Percentiles rank a stretch among this genome's conserved stretches.
These are phyloP conservation scores for Crenichthys baileyi DNA, from an alignment of 2,797 vertebrate species.

Conservation along the genomic window DNA sequence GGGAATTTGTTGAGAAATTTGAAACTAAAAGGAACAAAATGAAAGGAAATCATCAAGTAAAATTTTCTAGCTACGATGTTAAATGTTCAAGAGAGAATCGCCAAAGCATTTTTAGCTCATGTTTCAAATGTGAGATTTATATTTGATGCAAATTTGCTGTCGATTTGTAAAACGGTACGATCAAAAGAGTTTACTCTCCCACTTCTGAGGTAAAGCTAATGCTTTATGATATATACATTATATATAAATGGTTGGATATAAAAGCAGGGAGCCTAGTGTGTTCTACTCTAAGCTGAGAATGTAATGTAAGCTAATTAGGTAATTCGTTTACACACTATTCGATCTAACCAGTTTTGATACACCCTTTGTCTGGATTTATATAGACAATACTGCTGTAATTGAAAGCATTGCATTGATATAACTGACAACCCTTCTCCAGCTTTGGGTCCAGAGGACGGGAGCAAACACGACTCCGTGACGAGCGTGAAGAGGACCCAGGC, in stretches of 20 bases:
- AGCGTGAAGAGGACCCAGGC: slow-evolving; percentile 89
- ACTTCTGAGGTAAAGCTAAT: neutral
- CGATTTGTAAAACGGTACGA: neutral
- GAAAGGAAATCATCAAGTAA: neutral
- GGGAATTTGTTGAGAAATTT: neutral
- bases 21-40: neutral
- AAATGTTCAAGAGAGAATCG: neutral
- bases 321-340: neutral
- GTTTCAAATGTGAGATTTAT: neutral
- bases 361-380: neutral
- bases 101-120: neutral
- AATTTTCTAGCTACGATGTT: neutral
- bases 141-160: slow-evolving; percentile 1
- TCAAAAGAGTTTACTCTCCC: neutral
- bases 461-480: slow-evolving; percentile 84
- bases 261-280: neutral
- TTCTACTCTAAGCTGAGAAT: neutral
- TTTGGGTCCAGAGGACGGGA: slow-evolving; percentile 79
- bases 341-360: neutral
- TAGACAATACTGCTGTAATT: neutral
- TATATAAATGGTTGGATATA: neutral
- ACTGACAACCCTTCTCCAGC: slow-evolving; percentile 64
- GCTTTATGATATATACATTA: neutral
- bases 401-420: slow-evolving; percentile 30
- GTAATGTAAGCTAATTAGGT: neutral